A percentile compares a stretch with the other conserved stretches of the same genome.
Evolutionary conservation across 2,888 invertebrate genomes (phyloP).

Genomic region (Archaeoteleia sp.): DNA sequence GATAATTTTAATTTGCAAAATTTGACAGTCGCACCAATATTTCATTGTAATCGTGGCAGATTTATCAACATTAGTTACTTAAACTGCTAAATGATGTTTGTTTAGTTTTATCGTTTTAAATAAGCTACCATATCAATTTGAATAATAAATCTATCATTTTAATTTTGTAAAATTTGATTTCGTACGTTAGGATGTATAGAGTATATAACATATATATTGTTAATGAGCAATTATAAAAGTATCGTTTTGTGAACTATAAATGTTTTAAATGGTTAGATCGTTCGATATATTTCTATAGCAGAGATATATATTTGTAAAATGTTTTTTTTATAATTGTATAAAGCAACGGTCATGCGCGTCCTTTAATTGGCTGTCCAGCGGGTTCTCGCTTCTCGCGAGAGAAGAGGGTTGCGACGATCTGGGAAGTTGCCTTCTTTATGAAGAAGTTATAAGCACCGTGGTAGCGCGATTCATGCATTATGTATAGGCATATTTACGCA

Average conservation of each 20-base stretch:
- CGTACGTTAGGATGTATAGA: too few species aligned
- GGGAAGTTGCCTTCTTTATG: slow-evolving; percentile 29
- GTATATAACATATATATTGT: too few species aligned
- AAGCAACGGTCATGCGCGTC: background rate
- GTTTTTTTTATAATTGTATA: slow-evolving; percentile 23
- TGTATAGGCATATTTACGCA: slow-evolving; percentile 46
- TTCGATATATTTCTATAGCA: background rate
- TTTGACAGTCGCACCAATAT: slow-evolving; percentile 1
- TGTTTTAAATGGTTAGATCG: too few species aligned
- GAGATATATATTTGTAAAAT: too few species aligned
- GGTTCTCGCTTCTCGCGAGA: slow-evolving; percentile 10
- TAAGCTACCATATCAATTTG: too few species aligned
- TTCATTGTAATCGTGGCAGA: background rate
- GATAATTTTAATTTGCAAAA: background rate
- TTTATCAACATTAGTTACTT: too few species aligned
- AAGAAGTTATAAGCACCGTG: slow-evolving; percentile 13
- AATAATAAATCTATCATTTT: too few species aligned
- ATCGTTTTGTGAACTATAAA: too few species aligned
- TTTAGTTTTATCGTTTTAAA: too few species aligned
- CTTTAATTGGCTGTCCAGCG: slow-evolving; percentile 32
- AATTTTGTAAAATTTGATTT: too few species aligned
- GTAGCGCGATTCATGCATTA: slow-evolving; percentile 41
- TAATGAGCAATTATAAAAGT: too few species aligned
- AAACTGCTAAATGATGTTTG: too few species aligned
- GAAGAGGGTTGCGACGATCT: slow-evolving; percentile 2